Base-by-base conservation (phyloP, 30 jellyfish, hydroid and myxozoan genomes). In the Aurelia sp. region DNA sequence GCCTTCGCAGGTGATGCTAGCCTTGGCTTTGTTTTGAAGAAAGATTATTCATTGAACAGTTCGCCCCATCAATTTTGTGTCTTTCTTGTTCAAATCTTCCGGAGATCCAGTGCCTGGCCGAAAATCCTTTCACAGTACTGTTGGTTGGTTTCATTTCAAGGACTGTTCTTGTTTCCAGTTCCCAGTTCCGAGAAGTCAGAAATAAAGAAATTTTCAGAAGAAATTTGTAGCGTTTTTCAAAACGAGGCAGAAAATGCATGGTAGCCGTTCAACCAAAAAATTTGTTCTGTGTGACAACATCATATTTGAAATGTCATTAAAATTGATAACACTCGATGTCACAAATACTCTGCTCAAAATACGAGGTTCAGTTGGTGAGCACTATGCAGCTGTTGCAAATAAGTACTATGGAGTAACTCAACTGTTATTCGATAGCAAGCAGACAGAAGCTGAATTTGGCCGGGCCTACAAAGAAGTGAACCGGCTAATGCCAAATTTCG, bases 361-460 rank as follows among this genome's bases (percentile, higher is more conserved):
- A 19, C 87, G 88, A 33, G 88, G 93, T 5, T 66, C 88, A 22
- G 93, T 84, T 3, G 93, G 93, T 10, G 71, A 68, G 13, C 81
- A 73, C 51, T 84, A 84, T 41, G 87, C 88, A 18, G 76, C 76
- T 4, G 88, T 74, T 35, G 93, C 93, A 19, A 84, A 84, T 64
- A 73, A 74, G 40, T 84, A 84, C 44, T 84, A 59, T 62, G 88
- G 87, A 11, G 93, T 84, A n/a, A 84, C 88, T 13, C 71, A 76
- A 18, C 60, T 57, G 61, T 12, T 27, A 13, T 73, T 84, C 60
- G 81, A 84, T 17, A 64, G 40, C 0, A 83, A 72, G 16, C 33
- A 30, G 17, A 74, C 88, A 19, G 93, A 84, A 51, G 35, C 12
- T 0, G 83, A 21, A 8, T 84, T 84, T 48, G 23, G 64, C 13